Percentiles rank a stretch among this genome's conserved stretches.
phyloP scores from a whole-genome alignment of 2,888 invertebrate genomes.

The Orgyia antiqua region DNA sequence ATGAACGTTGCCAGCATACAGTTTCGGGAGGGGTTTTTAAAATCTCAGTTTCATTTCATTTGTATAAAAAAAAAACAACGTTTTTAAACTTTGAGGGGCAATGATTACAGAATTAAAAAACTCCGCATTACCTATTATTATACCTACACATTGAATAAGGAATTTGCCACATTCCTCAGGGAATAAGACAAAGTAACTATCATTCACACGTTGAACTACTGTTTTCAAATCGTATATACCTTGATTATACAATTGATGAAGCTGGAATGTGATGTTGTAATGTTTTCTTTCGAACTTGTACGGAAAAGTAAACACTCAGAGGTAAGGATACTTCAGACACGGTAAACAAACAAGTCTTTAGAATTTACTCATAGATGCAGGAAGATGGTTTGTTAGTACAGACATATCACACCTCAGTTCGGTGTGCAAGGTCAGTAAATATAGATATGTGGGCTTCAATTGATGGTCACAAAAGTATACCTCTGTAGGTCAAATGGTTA shows the following conservation, averaged over 20 bases:
- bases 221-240: background rate
- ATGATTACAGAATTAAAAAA: too few relatives aligned
- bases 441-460: slow-evolving; percentile 23
- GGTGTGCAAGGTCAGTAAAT: slow-evolving; percentile 43
- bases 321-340: slow-evolving; percentile 2
- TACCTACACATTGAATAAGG: too few relatives aligned
- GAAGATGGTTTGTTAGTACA: slow-evolving; percentile 4
- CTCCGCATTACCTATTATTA: too few relatives aligned
- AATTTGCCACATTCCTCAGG: too few relatives aligned
- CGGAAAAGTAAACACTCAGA: slow-evolving; percentile 2
- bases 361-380: slow-evolving; percentile 1
- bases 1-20: too few relatives aligned
- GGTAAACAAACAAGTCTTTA: slow-evolving; percentile 7
- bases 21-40: too few relatives aligned
- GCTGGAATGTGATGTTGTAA: background rate
- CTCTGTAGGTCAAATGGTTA: slow-evolving; percentile 41
- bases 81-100: too few relatives aligned
- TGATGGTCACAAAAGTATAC: slow-evolving; percentile 29
- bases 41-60: too few relatives aligned
- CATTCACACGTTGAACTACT: too few relatives aligned
- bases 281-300: slow-evolving; percentile 1
- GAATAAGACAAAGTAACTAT: too few relatives aligned
- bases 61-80: too few relatives aligned
- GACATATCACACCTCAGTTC: slow-evolving; percentile 21
- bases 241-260: background rate